Percentiles rank a stretch among this genome's conserved stretches.
Evolutionary conservation across 2,113 vertebrate genomes (phyloP).

Genomic region (Prolemur simus): DNA sequence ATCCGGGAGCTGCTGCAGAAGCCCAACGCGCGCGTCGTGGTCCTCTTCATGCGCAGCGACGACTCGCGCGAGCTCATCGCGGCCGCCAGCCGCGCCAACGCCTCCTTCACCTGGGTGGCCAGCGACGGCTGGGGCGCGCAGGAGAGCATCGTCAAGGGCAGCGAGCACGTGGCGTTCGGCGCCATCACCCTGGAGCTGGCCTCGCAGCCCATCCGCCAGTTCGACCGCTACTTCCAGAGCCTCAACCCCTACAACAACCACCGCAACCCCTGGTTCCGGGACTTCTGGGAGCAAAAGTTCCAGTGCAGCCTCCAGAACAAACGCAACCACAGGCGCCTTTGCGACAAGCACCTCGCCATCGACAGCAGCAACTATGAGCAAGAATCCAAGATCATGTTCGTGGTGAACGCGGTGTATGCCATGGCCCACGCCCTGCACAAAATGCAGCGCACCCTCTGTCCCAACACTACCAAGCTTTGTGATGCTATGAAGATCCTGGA

Average conservation of each 20-base stretch:
- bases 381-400: constrained; percentile 99
- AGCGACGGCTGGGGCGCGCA: constrained; percentile 99
- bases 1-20: constrained; percentile 96
- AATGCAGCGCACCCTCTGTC: constrained; percentile 95
- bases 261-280: constrained; percentile 97
- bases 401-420: constrained; percentile 97
- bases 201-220: constrained; percentile 93
- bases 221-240: constrained; percentile 95
- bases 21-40: constrained; percentile 94
- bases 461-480: constrained; percentile 95
- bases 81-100: constrained; percentile 93
- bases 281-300: constrained; percentile 99
- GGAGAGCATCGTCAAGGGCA: constrained; percentile 97
- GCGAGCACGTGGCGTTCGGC: constrained; percentile 93
- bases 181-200: constrained; percentile 97
- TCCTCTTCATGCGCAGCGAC: constrained; percentile 95
- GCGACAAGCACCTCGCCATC: constrained; percentile 90
- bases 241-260: constrained; percentile 92
- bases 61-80: constrained; percentile 96
- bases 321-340: constrained; percentile 82
- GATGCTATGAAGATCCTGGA: constrained; percentile 96
- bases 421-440: constrained; percentile 96
- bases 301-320: constrained; percentile 91
- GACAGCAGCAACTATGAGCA: constrained; percentile 95
- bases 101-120: constrained; percentile 98